Evolutionary conservation across 2,888 invertebrate genomes (phyloP).

Genomic region (Agrotis exclamationis): DNA sequence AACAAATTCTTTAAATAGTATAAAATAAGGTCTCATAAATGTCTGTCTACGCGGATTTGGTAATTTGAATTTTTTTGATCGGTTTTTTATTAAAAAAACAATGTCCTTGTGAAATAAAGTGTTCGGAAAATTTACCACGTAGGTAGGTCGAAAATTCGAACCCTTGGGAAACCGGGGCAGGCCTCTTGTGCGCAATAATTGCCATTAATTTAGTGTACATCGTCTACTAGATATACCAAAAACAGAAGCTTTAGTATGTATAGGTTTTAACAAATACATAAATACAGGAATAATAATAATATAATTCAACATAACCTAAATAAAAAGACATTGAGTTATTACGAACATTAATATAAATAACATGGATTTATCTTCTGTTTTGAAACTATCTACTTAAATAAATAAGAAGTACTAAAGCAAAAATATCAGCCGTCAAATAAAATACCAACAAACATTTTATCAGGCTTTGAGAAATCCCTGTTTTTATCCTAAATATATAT

Average conservation of each 20-base stretch:
- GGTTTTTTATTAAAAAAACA: too few species aligned
- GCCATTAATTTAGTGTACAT: too few species aligned
- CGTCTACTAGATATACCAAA: background rate
- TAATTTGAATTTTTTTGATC: too few species aligned
- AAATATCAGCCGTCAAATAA: constrained; percentile 9
- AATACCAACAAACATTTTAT: constrained; percentile 22
- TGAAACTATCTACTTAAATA: background rate
- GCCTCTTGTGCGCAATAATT: too few species aligned
- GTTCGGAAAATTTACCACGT: too few species aligned
- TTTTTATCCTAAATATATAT: constrained; percentile 6
- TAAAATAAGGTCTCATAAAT: too few species aligned
- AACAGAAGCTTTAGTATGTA: background rate
- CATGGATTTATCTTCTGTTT: background rate
- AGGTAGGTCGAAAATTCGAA: too few species aligned
- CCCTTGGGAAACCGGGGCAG: too few species aligned
- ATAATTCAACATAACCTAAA: background rate
- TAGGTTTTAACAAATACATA: background rate
- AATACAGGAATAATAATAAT: too few species aligned
- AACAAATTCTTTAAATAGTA: too few species aligned
- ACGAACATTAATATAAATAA: background rate
- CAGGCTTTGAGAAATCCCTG: constrained; percentile 4
- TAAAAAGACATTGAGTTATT: background rate
- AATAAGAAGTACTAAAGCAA: constrained; percentile 5
- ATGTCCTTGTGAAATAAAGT: too few species aligned
- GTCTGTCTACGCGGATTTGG: too few species aligned